Evolutionary conservation across 1,140 invertebrate genomes (phyloP).

Genomic region (Drosophila nigrodunni): DNA sequence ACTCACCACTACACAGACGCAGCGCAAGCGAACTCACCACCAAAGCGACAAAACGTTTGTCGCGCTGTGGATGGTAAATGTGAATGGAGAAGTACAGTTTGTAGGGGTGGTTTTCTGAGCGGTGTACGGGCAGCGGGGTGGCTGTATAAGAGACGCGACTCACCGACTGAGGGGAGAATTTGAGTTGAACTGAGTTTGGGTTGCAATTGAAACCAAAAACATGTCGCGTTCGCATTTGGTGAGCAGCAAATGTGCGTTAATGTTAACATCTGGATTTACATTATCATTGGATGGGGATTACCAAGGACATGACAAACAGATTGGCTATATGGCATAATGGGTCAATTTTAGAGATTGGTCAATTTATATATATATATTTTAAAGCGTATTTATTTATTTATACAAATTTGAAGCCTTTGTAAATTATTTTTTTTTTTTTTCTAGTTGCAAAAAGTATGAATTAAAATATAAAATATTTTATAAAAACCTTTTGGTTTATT

Average conservation of each 20-base stretch:
- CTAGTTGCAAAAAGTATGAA: too few species aligned
- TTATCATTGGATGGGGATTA: conserved; percentile 12
- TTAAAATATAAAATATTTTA: too few species aligned
- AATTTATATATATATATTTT: too few species aligned
- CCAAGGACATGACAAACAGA: not conserved
- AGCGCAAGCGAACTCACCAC: not conserved
- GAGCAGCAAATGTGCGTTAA: conserved; percentile 26
- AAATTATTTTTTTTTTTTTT: too few species aligned
- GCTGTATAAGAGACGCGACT: conserved; percentile 20
- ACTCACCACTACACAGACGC: conserved; percentile 47
- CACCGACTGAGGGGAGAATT: not conserved
- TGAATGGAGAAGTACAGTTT: not conserved
- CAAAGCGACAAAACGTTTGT: conserved; percentile 64
- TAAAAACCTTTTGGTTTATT: too few species aligned
- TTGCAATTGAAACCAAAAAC: conserved; percentile 23
- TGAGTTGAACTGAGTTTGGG: not conserved
- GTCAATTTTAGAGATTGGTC: not conserved
- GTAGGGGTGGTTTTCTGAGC: not conserved
- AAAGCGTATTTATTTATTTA: too few species aligned
- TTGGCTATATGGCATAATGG: not conserved
- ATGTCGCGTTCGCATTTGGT: conserved; percentile 14
- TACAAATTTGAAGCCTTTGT: too few species aligned
- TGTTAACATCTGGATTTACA: conserved; percentile 35
- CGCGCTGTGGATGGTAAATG: conserved; percentile 55
- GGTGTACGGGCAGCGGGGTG: not conserved